phyloP scores from a whole-genome alignment of 2,888 invertebrate genomes.

The Phengaris alcon region DNA sequence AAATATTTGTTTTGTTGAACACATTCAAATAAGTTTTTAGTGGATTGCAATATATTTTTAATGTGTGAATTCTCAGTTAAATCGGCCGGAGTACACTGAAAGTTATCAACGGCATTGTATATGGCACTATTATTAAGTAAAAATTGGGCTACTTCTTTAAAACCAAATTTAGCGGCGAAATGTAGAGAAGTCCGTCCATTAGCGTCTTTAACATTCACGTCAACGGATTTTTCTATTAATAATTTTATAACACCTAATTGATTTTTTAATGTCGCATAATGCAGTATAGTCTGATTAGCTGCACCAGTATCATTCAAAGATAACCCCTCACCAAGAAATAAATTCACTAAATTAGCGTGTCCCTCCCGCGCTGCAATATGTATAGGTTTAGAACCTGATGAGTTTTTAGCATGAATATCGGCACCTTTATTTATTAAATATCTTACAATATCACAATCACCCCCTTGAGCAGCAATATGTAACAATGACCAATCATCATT shows the following conservation, averaged over 20 bases:
- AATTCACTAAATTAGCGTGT: slow-evolving; percentile 19
- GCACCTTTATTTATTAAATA: slow-evolving; percentile 22
- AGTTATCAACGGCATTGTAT: slow-evolving; percentile 17
- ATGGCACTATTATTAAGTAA: slow-evolving; percentile 10
- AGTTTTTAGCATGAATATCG: slow-evolving; percentile 23
- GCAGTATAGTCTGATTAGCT: slow-evolving; percentile 20
- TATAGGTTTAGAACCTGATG: slow-evolving; percentile 25
- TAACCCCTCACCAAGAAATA: slow-evolving; percentile 13
- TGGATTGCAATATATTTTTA: slow-evolving; percentile 1
- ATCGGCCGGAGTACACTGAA: background rate
- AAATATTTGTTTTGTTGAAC: slow-evolving; percentile 10
- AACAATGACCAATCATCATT: slow-evolving; percentile 25
- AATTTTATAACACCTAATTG: background rate
- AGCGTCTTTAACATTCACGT: slow-evolving; percentile 1
- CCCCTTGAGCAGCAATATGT: slow-evolving; percentile 25
- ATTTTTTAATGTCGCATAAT: slow-evolving; percentile 18
- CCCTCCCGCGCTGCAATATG: slow-evolving; percentile 26
- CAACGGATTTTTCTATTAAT: background rate
- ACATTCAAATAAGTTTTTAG: slow-evolving; percentile 19
- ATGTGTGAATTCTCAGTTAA: background rate
- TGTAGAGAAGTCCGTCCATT: slow-evolving; percentile 12
- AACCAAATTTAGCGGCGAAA: slow-evolving; percentile 8
- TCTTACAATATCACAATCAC: slow-evolving; percentile 12
- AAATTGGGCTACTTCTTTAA: background rate
- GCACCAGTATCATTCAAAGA: slow-evolving; percentile 19